A percentile compares a stretch with the other conserved stretches of the same genome.
These are phyloP conservation scores for Odobenus rosmarus DNA, from an alignment of 2,113 vertebrate genomes.

Conservation along the genomic window DNA sequence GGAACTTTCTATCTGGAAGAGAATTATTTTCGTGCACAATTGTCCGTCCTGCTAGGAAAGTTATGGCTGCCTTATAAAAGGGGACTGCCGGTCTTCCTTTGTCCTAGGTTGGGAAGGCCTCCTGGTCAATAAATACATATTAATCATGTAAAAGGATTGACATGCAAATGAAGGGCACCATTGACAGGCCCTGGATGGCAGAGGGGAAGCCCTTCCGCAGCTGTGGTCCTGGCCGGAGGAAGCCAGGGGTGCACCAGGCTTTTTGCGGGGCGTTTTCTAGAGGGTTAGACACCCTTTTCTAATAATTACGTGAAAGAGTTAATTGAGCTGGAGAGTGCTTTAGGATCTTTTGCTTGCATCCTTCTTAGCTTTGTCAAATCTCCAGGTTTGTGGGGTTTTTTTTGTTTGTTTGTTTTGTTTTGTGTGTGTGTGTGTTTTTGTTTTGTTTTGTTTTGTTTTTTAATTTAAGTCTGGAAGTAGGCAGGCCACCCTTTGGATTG, in stretches of 20 bases:
- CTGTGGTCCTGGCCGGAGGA: constrained; percentile 64
- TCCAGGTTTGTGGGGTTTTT: constrained; percentile 66
- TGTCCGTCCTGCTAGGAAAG: constrained; percentile 67
- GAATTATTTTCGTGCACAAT: constrained; percentile 57
- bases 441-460: constrained; percentile 70
- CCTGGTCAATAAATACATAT: constrained; percentile 69
- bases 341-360: constrained; percentile 82
- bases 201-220: constrained; percentile 66
- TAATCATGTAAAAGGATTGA: constrained; percentile 38
- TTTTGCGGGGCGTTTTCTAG: constrained; percentile 62
- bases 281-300: constrained; percentile 78
- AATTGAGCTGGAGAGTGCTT: constrained; percentile 82
- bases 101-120: constrained; percentile 65
- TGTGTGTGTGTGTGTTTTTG: constrained; percentile 27
- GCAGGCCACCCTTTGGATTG: constrained; percentile 84
- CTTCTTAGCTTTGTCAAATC: constrained; percentile 73
- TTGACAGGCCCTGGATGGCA: constrained; percentile 60
- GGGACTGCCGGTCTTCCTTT: constrained; percentile 47
- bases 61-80: constrained; percentile 68
- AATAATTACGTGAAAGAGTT: constrained; percentile 83
- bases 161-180: constrained; percentile 22
- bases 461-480: constrained; percentile 83
- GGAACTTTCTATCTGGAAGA: constrained; percentile 54
- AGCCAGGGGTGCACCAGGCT: constrained; percentile 21
- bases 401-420: constrained; percentile 51